Evolutionary conservation across 2,113 vertebrate genomes (phyloP), one percentile per base, ranked within the genome.

Genomic region (Festucalex cinctus): DNA sequence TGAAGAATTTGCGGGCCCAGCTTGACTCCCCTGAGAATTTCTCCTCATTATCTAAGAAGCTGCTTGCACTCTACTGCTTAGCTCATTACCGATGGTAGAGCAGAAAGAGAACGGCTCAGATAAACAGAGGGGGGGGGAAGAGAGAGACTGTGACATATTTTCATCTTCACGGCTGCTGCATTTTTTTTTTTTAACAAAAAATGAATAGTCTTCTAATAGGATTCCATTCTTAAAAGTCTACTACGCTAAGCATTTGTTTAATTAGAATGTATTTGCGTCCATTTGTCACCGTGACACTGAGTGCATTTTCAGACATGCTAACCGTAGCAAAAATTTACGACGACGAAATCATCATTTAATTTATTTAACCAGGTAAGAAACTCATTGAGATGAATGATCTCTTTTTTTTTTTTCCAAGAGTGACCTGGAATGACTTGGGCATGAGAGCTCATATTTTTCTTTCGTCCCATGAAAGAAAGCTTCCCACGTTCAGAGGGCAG

Each of bases 41-140:
- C 68, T 82, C 73, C 86, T 90, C 88, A 88, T 91, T 90, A 90
- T 86, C 81, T 82, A 77, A 81, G 85, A 87, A 86, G 80, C 84
- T 89, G 77, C 85, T 83, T 87, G 81, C 78, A 83, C 84, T 86
- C 82, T 78, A 77, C 72, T 82, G 85, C 85, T 83, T 80, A 80
- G 78, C 86, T 88, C 85, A 86, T 89, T 91, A 87, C 71, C 75
- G 83, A 89, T 78, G 85, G 77, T 62, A 59, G 66, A 75, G 79
- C 61, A 77, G 57, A 59, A 56, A 61, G 78, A 44, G 61, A 46
- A 65, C 32, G 9, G 53, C 64, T 48, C 39, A 49, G 24, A 70
- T 28, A 64, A 17, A 64, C 13, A 56, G 59, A 60, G 28, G 53
- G 39, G 46, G 58, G n/a, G 57, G 26, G 62, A 22, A 36, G 53